These are phyloP conservation scores for Lutjanus erythropterus DNA, from an alignment of 2,113 vertebrate genomes.

Conservation along the genomic window DNA sequence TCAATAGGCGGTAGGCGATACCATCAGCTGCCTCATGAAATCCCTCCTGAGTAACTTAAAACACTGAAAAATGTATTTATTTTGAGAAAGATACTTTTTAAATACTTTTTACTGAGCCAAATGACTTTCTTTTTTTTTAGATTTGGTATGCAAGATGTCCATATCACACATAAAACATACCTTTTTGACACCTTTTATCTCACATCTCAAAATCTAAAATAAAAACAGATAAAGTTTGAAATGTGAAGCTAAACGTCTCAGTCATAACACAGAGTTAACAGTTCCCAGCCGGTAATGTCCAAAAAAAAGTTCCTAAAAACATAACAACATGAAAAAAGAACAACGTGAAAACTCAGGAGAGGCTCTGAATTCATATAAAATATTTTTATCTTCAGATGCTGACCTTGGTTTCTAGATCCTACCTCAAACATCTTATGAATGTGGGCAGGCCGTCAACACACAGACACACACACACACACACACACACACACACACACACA, in stretches of 20 bases:
- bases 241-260: not conserved
- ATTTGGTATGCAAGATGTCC: not conserved
- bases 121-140: not conserved
- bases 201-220: not conserved
- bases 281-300: not conserved
- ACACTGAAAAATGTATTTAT: not conserved
- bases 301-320: not conserved
- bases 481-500: not conserved
- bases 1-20: not conserved
- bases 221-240: not conserved
- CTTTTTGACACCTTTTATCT: not conserved
- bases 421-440: conserved; percentile 33
- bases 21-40: not conserved
- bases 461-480: not conserved
- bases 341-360: not conserved
- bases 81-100: not conserved
- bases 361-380: conserved; percentile 24
- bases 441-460: conserved; percentile 3
- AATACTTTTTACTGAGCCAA: not conserved
- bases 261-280: not conserved
- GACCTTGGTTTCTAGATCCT: not conserved
- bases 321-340: not conserved
- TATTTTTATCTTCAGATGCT: conserved; percentile 30
- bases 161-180: not conserved
- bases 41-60: not conserved